Base-by-base conservation (phyloP, 2,113 vertebrate species). In the Megaleporinus macrocephalus region DNA sequence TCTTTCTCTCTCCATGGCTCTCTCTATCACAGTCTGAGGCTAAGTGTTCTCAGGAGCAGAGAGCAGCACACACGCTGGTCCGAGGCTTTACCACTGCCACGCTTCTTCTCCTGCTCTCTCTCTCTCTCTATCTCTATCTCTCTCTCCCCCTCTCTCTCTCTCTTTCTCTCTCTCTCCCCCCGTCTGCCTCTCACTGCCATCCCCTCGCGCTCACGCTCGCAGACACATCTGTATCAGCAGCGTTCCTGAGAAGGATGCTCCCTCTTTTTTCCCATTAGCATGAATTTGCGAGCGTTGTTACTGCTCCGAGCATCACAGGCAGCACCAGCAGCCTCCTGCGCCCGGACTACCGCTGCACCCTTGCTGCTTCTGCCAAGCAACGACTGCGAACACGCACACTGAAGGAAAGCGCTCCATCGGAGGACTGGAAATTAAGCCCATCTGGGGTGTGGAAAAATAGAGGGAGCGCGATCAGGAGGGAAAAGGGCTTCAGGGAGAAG, bases 201-300 rank as follows among this genome's bases (percentile, higher is more conserved):
- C 27, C 61, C n/a, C n/a, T 68, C 55, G 47, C 12, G 16, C 20
- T 57, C 49, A 7, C 49, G 6, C 49, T 76, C 63, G 51, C 80
- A 53, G 70, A 57, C 24, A 49, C 44, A 12, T 47, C 20, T 47
- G 20, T 59, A 24, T 30, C 63, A 47, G 63, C 63, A 68, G 63
- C 73, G 57, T 75, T 62, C 61, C 47, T 86, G 86, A 89, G 87
- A 90, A 90, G 89, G 90, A 91, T 90, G 88, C 87, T 88, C 86
- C 90, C 86, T 90, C 86, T 90, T 87, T 88, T 86, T 91, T 94
- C 91, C 90, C 91, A 93, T 94, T 94, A 93, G 91, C 91, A 92
- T 93, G 92, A 93, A 92, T 93, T 91, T 94, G 87, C 65, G 62
- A 81, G 59, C 29, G 12, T 88, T 89, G 89, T 90, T 91, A 78